Base-by-base conservation (phyloP, 2,113 vertebrate species). In the Xiphias gladius region DNA sequence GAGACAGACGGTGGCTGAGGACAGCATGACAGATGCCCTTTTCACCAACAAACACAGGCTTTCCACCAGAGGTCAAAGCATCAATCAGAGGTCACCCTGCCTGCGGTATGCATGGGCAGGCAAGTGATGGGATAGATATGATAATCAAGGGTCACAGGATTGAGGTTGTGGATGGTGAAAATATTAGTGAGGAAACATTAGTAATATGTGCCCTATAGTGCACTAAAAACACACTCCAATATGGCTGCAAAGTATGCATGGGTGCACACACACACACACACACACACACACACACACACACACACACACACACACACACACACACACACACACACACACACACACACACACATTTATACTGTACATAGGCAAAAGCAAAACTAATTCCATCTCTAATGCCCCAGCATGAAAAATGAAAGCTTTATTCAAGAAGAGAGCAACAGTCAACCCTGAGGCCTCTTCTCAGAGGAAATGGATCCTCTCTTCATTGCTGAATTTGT, bases 1-100 rank as follows among this genome's bases (percentile, higher is more conserved):
- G 79, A 80, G 75, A 90, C 88, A 93, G 88, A 89, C 79, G 88
- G 88, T 54, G 75, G 73, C 24, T 82, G 80, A 88, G 80, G 55
- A 71, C 22, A 78, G 58, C 50, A 10, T 70, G 80, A 86, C 90
- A 90, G 88, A 91, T 90, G 84, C 74, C 76, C 84, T 67, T 89
- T 88, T 89, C 87, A 88, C 69, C 46, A 48, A 52, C 72, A 62
- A 82, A 63, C 1, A 2, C 73, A 83, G 73, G 83, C 86, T 58
- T 71, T 52, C 39, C 64, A n/a, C 57, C 85, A 76, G 58, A 79
- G 80, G 86, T 90, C 83, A 91, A 37, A 79, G 82, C 62, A 32
- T 82, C 59, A 84, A 10, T 66, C 55, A 37, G 64, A 58, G 83
- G 86, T 90, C 81, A 64, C 1, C 59, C 43, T 5, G 73, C 50